Conservation (phyloP, 2,888 invertebrate species). For the Thymelicus acteon region DNA sequence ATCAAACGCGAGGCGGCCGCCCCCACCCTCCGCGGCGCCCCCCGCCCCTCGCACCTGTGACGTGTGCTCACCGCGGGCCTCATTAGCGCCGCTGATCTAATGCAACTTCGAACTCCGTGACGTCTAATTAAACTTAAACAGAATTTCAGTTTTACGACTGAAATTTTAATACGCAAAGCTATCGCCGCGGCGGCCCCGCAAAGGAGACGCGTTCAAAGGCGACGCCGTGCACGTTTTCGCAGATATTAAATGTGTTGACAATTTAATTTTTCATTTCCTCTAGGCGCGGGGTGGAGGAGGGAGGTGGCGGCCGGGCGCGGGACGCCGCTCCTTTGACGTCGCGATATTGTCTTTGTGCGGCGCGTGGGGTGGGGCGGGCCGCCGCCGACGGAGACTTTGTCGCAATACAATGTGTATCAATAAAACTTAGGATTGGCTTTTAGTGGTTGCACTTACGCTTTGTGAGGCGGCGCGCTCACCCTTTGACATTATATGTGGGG, state of each 20-base stretch:
- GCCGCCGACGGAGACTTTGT: conserved; percentile 82
- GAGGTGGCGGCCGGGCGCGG: conserved; percentile 62
- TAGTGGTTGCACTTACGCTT: conserved; percentile 86
- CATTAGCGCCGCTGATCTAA: conserved; percentile 83
- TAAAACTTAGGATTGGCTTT: conserved; percentile 86
- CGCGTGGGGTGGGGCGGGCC: conserved; percentile 79
- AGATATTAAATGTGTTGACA: conserved; percentile 86
- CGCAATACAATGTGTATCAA: conserved; percentile 86
- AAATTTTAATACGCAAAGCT: conserved; percentile 82
- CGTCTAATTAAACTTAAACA: conserved; percentile 82
- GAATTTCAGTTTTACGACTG: conserved; percentile 81
- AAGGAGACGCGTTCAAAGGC: conserved; percentile 81
- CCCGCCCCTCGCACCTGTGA: conserved; percentile 62
- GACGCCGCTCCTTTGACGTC: conserved; percentile 82
- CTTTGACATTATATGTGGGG: conserved; percentile 83
- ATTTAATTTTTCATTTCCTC: conserved; percentile 86
- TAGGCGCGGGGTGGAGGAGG: conserved; percentile 62
- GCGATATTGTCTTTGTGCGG: conserved; percentile 85
- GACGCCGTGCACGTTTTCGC: conserved; percentile 83
- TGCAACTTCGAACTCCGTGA: conserved; percentile 79
- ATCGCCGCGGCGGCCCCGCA: conserved; percentile 74
- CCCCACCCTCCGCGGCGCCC: conserved; percentile 40
- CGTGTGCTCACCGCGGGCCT: conserved; percentile 80
- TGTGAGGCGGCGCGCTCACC: conserved; percentile 83
- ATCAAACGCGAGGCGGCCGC: conserved; percentile 76